Evolutionary conservation across 2,797 vertebrate species (phyloP).

Genomic region (Molossus molossus): DNA sequence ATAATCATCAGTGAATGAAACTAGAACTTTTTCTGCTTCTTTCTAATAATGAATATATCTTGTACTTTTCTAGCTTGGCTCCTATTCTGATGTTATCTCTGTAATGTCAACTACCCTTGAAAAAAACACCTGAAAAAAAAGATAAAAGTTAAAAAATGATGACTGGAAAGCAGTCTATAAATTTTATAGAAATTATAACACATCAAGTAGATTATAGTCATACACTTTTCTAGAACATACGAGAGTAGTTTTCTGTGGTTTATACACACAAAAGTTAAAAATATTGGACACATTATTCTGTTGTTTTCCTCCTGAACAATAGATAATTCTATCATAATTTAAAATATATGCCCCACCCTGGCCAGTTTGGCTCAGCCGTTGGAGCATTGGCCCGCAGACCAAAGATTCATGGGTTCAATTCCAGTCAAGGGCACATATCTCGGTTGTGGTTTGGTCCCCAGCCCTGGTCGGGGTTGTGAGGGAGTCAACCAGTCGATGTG

Average conservation of each 20-base stretch:
- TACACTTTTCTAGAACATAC: neutral
- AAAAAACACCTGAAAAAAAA: conserved; percentile 17
- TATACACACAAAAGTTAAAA: conserved; percentile 12
- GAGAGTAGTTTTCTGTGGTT: neutral
- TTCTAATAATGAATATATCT: conserved; percentile 47
- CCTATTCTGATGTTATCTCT: conserved; percentile 11
- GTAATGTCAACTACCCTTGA: neutral
- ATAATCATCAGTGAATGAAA: neutral
- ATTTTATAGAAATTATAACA: neutral
- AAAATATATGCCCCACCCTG: neutral
- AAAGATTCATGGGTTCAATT: too few species aligned
- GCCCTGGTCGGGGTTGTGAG: too few species aligned
- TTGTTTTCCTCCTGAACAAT: conserved; percentile 10
- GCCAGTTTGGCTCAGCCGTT: too few species aligned
- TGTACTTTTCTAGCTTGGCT: neutral
- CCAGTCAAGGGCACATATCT: too few species aligned
- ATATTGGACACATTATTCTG: neutral
- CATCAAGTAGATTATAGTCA: neutral
- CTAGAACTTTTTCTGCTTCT: neutral
- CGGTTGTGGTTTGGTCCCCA: too few species aligned
- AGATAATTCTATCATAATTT: neutral
- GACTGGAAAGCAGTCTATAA: neutral
- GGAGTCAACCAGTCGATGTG: too few species aligned
- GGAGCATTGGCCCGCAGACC: too few species aligned
- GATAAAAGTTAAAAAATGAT: conserved; percentile 36